A percentile compares a stretch with the other conserved stretches of the same genome.
Evolutionary conservation across 2,113 vertebrate species (phyloP).

Genomic region (Amphiprion ocellaris): DNA sequence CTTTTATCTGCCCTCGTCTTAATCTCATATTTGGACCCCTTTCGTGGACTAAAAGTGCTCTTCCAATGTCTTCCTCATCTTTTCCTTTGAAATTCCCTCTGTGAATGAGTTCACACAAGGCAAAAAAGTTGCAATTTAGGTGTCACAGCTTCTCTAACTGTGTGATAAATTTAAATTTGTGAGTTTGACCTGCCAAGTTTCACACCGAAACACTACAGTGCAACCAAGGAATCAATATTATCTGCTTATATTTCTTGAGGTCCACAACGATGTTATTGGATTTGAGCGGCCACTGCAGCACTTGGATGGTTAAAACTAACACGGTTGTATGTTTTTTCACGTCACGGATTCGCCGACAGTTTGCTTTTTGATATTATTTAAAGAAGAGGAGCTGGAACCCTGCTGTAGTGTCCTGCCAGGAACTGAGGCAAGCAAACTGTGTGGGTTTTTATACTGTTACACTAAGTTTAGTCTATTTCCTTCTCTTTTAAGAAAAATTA

Average conservation of each 20-base stretch:
- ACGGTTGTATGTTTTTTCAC: slow-evolving; percentile 43
- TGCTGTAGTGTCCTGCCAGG: slow-evolving; percentile 27
- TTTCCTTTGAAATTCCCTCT: slow-evolving; percentile 25
- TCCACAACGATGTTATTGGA: slow-evolving; percentile 42
- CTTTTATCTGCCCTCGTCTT: slow-evolving; percentile 27
- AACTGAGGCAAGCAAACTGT: slow-evolving; percentile 6
- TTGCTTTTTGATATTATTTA: slow-evolving; percentile 31
- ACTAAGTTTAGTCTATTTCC: background rate
- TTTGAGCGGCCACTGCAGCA: slow-evolving; percentile 37
- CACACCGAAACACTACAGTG: slow-evolving; percentile 41
- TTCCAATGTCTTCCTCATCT: background rate
- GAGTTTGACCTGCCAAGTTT: slow-evolving; percentile 51
- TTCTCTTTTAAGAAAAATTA: background rate
- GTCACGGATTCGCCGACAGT: background rate
- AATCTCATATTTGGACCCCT: slow-evolving; percentile 36
- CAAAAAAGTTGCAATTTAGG: slow-evolving; percentile 13
- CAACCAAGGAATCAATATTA: slow-evolving; percentile 32
- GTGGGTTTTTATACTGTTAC: slow-evolving; percentile 19
- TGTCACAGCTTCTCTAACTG: slow-evolving; percentile 37
- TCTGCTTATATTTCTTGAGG: slow-evolving; percentile 56
- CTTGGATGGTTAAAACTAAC: slow-evolving; percentile 40
- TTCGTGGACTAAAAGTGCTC: slow-evolving; percentile 8
- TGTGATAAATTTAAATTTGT: slow-evolving; percentile 47
- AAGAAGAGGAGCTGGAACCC: slow-evolving; percentile 14
- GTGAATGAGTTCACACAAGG: slow-evolving; percentile 8